Evolutionary conservation across 1,140 invertebrate genomes (phyloP), one percentile per base, ranked within the genome.

Genomic region (Pomacea maculata): DNA sequence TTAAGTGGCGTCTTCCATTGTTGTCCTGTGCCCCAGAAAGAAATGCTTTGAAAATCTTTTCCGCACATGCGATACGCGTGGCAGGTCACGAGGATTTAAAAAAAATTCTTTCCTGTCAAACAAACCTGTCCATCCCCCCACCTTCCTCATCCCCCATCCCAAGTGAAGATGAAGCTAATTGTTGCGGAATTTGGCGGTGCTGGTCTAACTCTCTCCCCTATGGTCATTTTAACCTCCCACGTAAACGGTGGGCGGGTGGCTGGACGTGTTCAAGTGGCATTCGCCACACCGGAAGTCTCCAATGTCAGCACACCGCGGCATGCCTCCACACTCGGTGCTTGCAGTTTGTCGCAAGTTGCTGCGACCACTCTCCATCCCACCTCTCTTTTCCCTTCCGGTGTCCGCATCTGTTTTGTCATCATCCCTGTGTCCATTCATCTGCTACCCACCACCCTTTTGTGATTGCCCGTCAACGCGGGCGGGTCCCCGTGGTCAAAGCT

Each of bases 131-230:
- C 25, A 25, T 25, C 57, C 57, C 15, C 57, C 15, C 57, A 45
- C 34, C 6, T 45, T 45, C 34, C 34, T 45, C 34, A 2, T 1
- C 34, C 34, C 1, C 25, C 15, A 7, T 34, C 75, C 55, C 9
- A 7, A 10, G 21, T 52, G 65, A 67, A 21, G 76, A 52, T 34
- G 21, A 70, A 78, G 67, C 76, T 78, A 78, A 78, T 78, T 78
- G 76, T 70, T n/a, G 52, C n/a, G 76, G 76, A 78, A 78, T 78
- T 14, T 78, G 25, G 76, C 76, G 76, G 52, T 52, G 65, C 67
- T 15, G 45, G 34, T 54, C 76, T 70, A 78, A 78, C 65, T 45
- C 67, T 54, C 34, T 14, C 52, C 25, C 75, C 76, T 65, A 14
- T 57, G 67, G 29, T 78, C 65, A 34, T 65, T 54, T 65, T 61